Evolutionary conservation across 2,888 invertebrate species (phyloP).

Genomic region (Idaea biselata): DNA sequence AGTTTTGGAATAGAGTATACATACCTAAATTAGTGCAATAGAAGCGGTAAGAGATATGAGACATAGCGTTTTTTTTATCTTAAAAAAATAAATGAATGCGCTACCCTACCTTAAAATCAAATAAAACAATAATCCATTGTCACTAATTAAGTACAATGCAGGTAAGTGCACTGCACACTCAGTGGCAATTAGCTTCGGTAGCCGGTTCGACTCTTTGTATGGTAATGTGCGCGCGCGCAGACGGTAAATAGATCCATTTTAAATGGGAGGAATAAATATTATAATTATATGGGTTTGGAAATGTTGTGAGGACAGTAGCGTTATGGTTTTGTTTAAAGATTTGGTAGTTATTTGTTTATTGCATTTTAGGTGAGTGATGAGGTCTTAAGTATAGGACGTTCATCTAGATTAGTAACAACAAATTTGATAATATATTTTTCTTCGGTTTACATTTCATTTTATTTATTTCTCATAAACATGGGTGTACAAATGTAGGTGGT

Average conservation of each 20-base stretch:
- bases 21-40: too few relatives aligned
- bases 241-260: constrained; percentile 3
- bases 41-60: too few relatives aligned
- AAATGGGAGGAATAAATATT: constrained; percentile 3
- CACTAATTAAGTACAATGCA: constrained; percentile 1
- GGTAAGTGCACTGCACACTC: neutral
- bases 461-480: too few relatives aligned
- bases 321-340: neutral
- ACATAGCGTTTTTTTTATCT: neutral
- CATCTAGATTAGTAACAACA: too few relatives aligned
- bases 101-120: constrained; percentile 18
- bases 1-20: too few relatives aligned
- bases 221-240: neutral
- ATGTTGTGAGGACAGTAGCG: neutral
- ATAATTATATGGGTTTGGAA: neutral
- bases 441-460: too few relatives aligned
- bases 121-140: neutral
- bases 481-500: too few relatives aligned
- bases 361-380: too few relatives aligned
- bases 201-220: constrained; percentile 5
- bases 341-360: neutral
- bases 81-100: constrained; percentile 4
- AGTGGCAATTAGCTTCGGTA: constrained; percentile 4
- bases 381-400: too few relatives aligned
- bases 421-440: too few relatives aligned